phyloP scores from a whole-genome alignment of 2,113 vertebrate species.

The Paracanthobrama guichenoti region DNA sequence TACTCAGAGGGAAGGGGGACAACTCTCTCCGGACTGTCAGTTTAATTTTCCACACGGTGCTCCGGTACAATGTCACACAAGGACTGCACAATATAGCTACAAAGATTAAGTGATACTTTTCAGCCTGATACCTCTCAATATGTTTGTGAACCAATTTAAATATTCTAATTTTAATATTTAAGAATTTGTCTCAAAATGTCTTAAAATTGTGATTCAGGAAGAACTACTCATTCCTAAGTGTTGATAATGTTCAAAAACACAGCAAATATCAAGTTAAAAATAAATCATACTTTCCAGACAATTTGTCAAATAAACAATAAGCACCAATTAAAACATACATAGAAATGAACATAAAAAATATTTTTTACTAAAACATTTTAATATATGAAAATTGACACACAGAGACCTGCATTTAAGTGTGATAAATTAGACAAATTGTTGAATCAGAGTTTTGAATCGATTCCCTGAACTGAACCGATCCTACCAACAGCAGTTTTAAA shows the following conservation, averaged over 20 bases:
- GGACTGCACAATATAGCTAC: not conserved
- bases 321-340: too few species aligned
- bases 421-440: too few species aligned
- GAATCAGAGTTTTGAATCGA: too few species aligned
- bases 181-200: not conserved
- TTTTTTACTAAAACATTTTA: too few species aligned
- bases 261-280: not conserved
- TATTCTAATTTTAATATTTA: not conserved
- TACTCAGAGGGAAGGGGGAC: conserved; percentile 46
- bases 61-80: not conserved
- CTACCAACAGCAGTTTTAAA: too few species aligned
- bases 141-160: not conserved
- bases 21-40: conserved; percentile 30
- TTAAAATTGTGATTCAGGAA: not conserved
- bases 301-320: too few species aligned
- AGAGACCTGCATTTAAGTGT: too few species aligned
- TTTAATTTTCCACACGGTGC: conserved; percentile 24
- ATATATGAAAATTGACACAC: too few species aligned
- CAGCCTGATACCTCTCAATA: not conserved
- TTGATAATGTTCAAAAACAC: not conserved
- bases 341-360: too few species aligned
- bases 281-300: too few species aligned
- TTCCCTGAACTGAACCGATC: too few species aligned
- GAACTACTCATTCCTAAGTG: not conserved
- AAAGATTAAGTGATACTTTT: not conserved